phyloP scores from a whole-genome alignment of 2,113 vertebrate genomes.

The Otolemur garnettii region DNA sequence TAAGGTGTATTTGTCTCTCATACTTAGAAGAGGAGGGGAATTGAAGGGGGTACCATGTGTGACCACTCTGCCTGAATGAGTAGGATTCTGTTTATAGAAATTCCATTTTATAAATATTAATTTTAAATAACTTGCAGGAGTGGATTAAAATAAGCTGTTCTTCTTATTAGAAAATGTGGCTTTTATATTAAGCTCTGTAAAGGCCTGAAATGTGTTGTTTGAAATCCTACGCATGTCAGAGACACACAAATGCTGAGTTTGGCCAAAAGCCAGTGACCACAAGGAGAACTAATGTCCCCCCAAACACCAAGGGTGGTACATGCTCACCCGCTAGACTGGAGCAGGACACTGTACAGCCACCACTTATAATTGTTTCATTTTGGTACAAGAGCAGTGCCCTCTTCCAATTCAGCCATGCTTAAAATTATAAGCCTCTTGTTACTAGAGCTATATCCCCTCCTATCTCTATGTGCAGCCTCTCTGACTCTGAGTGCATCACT shows the following conservation, averaged over 20 bases:
- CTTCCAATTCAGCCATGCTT: not conserved
- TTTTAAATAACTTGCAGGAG: conserved; percentile 46
- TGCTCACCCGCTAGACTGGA: not conserved
- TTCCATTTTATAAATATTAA: conserved; percentile 33
- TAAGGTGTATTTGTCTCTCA: not conserved
- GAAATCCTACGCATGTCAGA: not conserved
- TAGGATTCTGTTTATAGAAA: conserved; percentile 49
- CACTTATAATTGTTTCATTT: not conserved
- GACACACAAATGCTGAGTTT: not conserved
- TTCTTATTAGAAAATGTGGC: not conserved
- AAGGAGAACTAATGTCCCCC: not conserved
- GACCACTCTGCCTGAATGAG: not conserved
- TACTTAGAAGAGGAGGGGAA: not conserved
- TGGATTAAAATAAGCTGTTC: not conserved
- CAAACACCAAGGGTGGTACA: not conserved
- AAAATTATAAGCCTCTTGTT: not conserved
- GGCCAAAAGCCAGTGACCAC: not conserved
- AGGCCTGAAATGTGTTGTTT: not conserved
- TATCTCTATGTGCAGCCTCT: not conserved
- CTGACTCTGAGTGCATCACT: not conserved
- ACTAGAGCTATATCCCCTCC: not conserved
- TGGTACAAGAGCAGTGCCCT: not conserved
- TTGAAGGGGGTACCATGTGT: not conserved
- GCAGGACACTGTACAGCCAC: not conserved
- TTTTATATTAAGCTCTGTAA: not conserved